phyloP scores from a whole-genome alignment of 1,140 invertebrate species.

The Drosophila azteca region DNA sequence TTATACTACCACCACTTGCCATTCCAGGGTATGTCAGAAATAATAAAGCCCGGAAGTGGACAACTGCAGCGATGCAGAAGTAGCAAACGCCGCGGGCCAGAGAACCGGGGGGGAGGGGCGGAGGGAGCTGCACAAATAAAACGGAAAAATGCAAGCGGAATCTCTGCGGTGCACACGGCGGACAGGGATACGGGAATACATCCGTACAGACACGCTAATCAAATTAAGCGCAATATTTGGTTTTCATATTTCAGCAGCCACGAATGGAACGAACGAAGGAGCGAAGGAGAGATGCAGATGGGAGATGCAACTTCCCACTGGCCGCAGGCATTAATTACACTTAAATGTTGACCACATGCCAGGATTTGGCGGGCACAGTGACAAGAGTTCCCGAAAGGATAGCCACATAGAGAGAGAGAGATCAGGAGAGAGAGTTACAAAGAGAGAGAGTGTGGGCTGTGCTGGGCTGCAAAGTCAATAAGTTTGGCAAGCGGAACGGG shows the following conservation, averaged over 20 bases:
- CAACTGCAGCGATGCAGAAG: constrained; percentile 26
- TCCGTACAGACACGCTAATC: constrained; percentile 56
- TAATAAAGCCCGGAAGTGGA: constrained; percentile 12
- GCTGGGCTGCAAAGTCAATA: constrained; percentile 56
- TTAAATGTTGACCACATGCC: constrained; percentile 82
- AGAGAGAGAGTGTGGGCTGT: no score
- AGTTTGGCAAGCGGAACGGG: constrained; percentile 56
- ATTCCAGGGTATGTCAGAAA: not conserved
- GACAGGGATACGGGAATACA: no score
- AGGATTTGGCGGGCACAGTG: constrained; percentile 64
- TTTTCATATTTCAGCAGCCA: constrained; percentile 59
- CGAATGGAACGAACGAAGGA: no score
- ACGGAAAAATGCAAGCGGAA: constrained; percentile 45
- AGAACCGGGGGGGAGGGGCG: not conserved
- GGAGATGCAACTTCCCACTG: constrained; percentile 55
- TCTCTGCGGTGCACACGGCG: constrained; percentile 6
- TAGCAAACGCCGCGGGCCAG: constrained; percentile 11
- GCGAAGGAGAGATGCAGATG: not conserved
- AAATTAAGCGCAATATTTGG: constrained; percentile 78
- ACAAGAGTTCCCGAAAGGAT: no score
- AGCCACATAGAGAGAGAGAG: no score
- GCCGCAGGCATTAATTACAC: constrained; percentile 80
- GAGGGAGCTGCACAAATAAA: constrained; percentile 40
- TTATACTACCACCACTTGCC: not conserved
- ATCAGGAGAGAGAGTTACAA: not conserved